Conservation (phyloP, 1,140 invertebrate species). For the Meloidogyne floridensis region DNA sequence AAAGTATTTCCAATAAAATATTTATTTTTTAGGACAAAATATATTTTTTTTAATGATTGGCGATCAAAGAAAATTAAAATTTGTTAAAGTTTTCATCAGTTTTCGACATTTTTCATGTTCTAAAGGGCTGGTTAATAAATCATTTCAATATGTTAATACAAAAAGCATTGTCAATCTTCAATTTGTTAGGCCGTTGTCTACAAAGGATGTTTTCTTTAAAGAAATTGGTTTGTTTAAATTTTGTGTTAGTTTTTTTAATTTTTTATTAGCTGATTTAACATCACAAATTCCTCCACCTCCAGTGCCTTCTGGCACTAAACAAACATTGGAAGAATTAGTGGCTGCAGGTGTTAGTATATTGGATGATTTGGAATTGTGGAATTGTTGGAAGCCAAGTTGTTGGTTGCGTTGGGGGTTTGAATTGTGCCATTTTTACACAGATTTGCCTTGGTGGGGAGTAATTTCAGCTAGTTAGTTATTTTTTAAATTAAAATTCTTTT, state of each 20-base stretch:
- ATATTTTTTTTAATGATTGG: neutral
- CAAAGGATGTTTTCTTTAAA: constrained; percentile 1
- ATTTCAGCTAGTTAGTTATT: constrained; percentile 41
- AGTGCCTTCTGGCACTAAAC: constrained; percentile 22
- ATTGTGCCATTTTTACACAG: constrained; percentile 34
- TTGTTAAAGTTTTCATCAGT: neutral
- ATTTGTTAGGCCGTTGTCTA: neutral
- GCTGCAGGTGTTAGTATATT: constrained; percentile 41
- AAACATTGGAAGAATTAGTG: constrained; percentile 40
- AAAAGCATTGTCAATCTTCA: neutral
- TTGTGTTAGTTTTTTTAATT: neutral
- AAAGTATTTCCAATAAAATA: neutral
- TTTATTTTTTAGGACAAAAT: neutral
- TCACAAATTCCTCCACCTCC: constrained; percentile 25
- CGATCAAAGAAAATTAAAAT: neutral
- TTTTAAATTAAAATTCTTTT: neutral
- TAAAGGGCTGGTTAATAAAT: neutral
- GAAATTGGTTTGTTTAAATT: neutral
- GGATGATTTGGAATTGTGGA: constrained; percentile 42
- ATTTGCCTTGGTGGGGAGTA: constrained; percentile 50
- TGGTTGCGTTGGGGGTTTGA: constrained; percentile 47
- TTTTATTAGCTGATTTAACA: neutral
- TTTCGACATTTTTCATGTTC: neutral
- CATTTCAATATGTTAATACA: neutral
- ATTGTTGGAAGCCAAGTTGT: constrained; percentile 49